Percentiles rank a stretch among this genome's conserved stretches.
phyloP scores from a whole-genome alignment of 2,797 vertebrate genomes.

The Chaunax sp. region DNA sequence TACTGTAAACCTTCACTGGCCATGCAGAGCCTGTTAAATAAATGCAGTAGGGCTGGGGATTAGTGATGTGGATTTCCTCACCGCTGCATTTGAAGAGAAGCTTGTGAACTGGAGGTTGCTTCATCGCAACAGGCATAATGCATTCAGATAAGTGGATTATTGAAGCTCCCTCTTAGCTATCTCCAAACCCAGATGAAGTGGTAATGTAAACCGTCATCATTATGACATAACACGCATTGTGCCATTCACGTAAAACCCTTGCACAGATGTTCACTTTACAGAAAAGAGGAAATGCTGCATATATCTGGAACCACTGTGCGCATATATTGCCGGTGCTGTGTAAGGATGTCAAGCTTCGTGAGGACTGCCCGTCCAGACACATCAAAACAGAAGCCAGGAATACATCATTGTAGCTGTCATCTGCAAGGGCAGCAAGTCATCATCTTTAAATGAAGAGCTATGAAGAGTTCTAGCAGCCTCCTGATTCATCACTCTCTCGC shows the following conservation, averaged over 20 bases:
- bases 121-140: slow-evolving; percentile 45
- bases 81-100: slow-evolving; percentile 60
- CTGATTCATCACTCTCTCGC: slow-evolving; percentile 27
- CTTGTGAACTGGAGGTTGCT: slow-evolving; percentile 56
- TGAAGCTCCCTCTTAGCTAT: slow-evolving; percentile 30
- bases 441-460: slow-evolving; percentile 31
- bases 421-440: slow-evolving; percentile 36
- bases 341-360: not conserved
- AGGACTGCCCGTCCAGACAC: slow-evolving; percentile 14
- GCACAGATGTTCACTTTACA: slow-evolving; percentile 1
- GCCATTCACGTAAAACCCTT: slow-evolving; percentile 20
- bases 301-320: not conserved
- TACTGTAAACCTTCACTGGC: slow-evolving; percentile 57
- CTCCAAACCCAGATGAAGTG: slow-evolving; percentile 27
- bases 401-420: slow-evolving; percentile 30
- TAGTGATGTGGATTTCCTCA: slow-evolving; percentile 74
- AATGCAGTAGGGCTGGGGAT: slow-evolving; percentile 71
- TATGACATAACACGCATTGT: slow-evolving; percentile 32
- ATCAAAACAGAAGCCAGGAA: slow-evolving; percentile 10
- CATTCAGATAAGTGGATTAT: slow-evolving; percentile 66
- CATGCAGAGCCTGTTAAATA: slow-evolving; percentile 66
- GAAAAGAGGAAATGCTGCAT: not conserved
- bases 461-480: slow-evolving; percentile 22
- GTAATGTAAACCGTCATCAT: slow-evolving; percentile 36
- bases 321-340: not conserved